Conservation (phyloP, 1,140 invertebrate species). For the Calephelis nemesis region DNA sequence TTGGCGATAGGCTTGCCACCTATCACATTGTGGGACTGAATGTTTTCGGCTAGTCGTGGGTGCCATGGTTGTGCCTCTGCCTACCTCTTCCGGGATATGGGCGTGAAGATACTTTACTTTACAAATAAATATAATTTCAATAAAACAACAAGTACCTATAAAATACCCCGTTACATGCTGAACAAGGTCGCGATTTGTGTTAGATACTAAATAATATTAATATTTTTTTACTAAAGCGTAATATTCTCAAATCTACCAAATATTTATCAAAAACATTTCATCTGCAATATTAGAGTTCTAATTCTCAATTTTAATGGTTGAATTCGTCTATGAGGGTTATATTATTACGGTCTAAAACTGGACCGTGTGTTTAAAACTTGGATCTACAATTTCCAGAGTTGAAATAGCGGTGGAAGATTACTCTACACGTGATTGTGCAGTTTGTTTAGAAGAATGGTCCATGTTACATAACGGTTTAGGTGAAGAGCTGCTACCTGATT, state of each 20-base stretch:
- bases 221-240: no score
- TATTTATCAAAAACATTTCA: not conserved
- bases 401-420: constrained; percentile 34
- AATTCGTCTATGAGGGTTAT: not conserved
- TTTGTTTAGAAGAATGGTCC: constrained; percentile 37
- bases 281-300: not conserved
- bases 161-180: no score
- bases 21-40: no score
- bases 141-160: no score
- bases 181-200: no score
- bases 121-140: no score
- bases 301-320: not conserved
- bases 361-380: constrained; percentile 26
- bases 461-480: constrained; percentile 21
- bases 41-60: no score
- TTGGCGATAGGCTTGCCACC: no score
- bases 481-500: not conserved
- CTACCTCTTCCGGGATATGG: no score
- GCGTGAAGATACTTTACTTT: no score
- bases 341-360: not conserved
- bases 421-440: constrained; percentile 39
- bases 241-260: not conserved
- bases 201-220: no score
- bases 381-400: constrained; percentile 32
- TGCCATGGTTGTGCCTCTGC: no score